Evolutionary conservation across 1,140 invertebrate species (phyloP).

Genomic region (Drosophila saltans): DNA sequence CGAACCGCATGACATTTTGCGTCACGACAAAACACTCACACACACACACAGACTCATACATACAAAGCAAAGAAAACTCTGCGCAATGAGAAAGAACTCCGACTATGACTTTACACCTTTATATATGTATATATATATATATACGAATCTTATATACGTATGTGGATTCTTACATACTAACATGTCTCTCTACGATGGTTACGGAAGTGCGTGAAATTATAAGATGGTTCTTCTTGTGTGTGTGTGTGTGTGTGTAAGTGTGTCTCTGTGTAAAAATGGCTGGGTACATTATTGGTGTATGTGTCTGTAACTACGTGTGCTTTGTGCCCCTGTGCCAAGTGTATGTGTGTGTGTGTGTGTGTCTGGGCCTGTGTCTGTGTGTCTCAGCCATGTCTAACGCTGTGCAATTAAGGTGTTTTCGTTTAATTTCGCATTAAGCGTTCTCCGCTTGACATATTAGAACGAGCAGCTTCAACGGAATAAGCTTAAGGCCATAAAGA

Average conservation of each 20-base stretch:
- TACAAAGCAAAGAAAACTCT: neutral
- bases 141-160: neutral
- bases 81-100: conserved; percentile 2
- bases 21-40: conserved; percentile 9
- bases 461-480: conserved; percentile 30
- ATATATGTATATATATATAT: conserved; percentile 1
- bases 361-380: neutral
- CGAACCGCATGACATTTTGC: conserved; percentile 34
- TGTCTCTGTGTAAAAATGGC: neutral
- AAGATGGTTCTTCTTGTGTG: conserved; percentile 12
- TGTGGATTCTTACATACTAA: neutral
- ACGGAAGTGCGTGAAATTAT: conserved; percentile 25
- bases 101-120: conserved; percentile 9
- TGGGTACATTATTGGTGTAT: neutral
- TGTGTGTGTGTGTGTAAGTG: neutral
- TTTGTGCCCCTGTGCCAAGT: no score
- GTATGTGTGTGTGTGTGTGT: conserved; percentile 4
- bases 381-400: conserved; percentile 39
- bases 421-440: conserved; percentile 54
- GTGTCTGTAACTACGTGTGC: neutral
- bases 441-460: conserved; percentile 45
- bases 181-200: conserved; percentile 6
- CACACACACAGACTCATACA: neutral
- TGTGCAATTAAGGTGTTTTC: conserved; percentile 51
- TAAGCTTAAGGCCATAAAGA: conserved; percentile 35